Evolutionary conservation across 2,888 invertebrate species (phyloP), one percentile per base, ranked within the genome.

Genomic region (Sepioteuthis lessoniana): DNA sequence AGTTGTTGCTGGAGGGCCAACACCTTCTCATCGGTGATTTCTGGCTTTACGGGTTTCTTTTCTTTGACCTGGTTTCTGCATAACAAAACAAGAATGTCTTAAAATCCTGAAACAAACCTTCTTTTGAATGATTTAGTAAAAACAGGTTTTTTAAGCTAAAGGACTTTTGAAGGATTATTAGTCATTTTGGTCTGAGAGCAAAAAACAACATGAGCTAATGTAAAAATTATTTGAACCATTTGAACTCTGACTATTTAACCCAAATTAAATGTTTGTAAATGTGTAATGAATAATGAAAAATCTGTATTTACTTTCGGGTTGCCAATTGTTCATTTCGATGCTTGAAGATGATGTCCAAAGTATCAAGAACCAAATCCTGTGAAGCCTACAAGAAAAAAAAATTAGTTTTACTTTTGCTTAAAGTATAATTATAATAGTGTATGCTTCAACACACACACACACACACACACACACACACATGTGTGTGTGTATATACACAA

Each of bases 261-360:
- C 21, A 25, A 50, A 55, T 28, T 21, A 55, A 21, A 55, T 25
- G 5, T 25, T 25, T 55, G 25, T 25, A 25, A 55, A 21, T 21
- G 21, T 2, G 7, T 21, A 55, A 55, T 55, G 25, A 55, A 50
- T 50, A 19, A 50, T 50, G 3, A 55, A 55, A 55, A 5, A 7
- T 25, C 25, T 19, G 25, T 25, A 55, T 25, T 95, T 94, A 97
- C 97, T 95, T 97, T 93, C 95, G 90, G 90, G 97, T 96, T 38
- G 97, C 96, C 42, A 96, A 97, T 94, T 96, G 96, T 94, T 97
- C 97, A 47, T 96, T 95, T 93, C 97, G 94, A 94, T 97, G 97
- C 94, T 96, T 96, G 10, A 96, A 96, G 94, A 97, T 97, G 60
- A 95, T 96, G 50, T 97, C 97, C 94, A 97, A 94, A 35, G 97